phyloP scores from a whole-genome alignment of 92 coral and sea anemone species.

The Muricea muricata region DNA sequence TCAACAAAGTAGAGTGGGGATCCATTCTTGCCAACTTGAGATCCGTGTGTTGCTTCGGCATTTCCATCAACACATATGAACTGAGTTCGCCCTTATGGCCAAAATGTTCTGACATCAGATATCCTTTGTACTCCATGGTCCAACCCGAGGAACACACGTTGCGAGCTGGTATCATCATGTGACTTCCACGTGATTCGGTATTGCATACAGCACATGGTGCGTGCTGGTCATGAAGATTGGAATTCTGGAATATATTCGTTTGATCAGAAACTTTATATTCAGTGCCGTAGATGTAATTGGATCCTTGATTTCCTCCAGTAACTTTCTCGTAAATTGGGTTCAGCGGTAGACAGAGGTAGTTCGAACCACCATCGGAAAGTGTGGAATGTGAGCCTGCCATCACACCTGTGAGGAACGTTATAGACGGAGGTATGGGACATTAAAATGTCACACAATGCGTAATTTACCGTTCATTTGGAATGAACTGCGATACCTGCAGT shows the following conservation, averaged over 20 bases:
- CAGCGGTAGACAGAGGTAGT: constrained; percentile 68
- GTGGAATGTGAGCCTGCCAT: constrained; percentile 58
- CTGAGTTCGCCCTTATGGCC: constrained; percentile 38
- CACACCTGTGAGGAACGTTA: constrained; percentile 23
- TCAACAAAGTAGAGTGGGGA: constrained; percentile 69
- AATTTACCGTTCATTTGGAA: too few species aligned
- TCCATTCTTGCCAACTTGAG: constrained; percentile 41
- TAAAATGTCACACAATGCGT: neutral
- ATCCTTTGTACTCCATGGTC: constrained; percentile 77
- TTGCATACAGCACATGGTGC: constrained; percentile 72
- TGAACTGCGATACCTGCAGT: too few species aligned
- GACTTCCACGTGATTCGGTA: constrained; percentile 63
- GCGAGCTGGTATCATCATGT: constrained; percentile 75
- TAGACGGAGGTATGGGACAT: neutral
- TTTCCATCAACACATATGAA: constrained; percentile 71
- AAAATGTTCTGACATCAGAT: constrained; percentile 65
- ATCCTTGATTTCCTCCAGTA: constrained; percentile 37
- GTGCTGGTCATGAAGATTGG: constrained; percentile 58
- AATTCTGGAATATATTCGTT: constrained; percentile 11
- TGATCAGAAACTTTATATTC: constrained; percentile 68
- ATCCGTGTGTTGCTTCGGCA: constrained; percentile 43
- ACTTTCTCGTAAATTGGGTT: constrained; percentile 59
- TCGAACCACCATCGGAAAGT: constrained; percentile 69
- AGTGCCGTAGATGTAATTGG: constrained; percentile 60
- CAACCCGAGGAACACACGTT: constrained; percentile 74